These are phyloP conservation scores for Agelas oroides DNA, from an alignment of 37 sponge, comb jelly and placozoan genomes.

Conservation along the genomic window DNA sequence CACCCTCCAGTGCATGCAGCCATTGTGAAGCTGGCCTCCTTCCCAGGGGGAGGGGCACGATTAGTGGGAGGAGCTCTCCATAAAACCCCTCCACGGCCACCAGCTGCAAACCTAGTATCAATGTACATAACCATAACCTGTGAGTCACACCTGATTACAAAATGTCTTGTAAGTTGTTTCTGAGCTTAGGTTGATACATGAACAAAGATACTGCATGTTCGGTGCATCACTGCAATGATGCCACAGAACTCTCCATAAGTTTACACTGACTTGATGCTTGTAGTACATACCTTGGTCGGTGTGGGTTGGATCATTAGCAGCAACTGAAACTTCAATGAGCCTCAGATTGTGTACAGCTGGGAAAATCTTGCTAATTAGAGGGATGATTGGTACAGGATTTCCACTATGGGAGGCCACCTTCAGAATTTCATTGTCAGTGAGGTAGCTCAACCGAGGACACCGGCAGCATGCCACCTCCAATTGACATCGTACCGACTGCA, in stretches of 20 bases:
- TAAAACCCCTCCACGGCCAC: slow-evolving; percentile 39
- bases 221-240: too few species aligned
- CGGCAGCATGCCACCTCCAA: slow-evolving; percentile 11
- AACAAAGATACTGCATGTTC: too few species aligned
- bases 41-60: slow-evolving; percentile 59
- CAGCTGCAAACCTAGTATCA: slow-evolving; percentile 71
- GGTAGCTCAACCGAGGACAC: slow-evolving; percentile 63
- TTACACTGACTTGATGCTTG: too few species aligned
- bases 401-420: slow-evolving; percentile 17
- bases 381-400: slow-evolving; percentile 48
- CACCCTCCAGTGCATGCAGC: slow-evolving; percentile 67
- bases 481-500: slow-evolving; percentile 2
- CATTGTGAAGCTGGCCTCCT: slow-evolving; percentile 49
- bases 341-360: slow-evolving; percentile 38
- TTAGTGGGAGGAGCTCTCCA: slow-evolving; percentile 54
- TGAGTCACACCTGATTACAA: too few species aligned
- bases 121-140: neutral
- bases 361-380: slow-evolving; percentile 52
- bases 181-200: too few species aligned
- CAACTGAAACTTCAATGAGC: slow-evolving; percentile 7
- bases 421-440: slow-evolving; percentile 43
- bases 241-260: too few species aligned
- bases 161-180: too few species aligned
- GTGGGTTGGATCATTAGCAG: neutral
- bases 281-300: neutral